Percentiles rank a stretch among this genome's conserved stretches.
Evolutionary conservation across 37 sponge, comb jelly and placozoan species (phyloP).

Genomic region (Hormiphora californensis): DNA sequence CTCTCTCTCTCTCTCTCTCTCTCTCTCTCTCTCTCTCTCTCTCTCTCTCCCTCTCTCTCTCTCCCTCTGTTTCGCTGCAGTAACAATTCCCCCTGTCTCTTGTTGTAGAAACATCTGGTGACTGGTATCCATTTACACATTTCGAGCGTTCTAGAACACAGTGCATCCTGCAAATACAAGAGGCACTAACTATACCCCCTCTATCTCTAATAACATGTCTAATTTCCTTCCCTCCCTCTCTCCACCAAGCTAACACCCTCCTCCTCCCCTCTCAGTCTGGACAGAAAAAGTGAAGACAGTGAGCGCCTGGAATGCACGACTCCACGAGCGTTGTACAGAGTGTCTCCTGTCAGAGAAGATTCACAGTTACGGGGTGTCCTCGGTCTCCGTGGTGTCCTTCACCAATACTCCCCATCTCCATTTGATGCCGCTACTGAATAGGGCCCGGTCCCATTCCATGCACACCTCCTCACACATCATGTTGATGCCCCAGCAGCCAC

Average conservation of each 20-base stretch:
- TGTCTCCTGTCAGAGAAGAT: slow-evolving; percentile 1
- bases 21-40: too few relatives aligned
- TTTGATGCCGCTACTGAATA: slow-evolving; percentile 18
- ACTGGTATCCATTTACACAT: too few relatives aligned
- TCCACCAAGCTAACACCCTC: neutral
- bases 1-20: too few relatives aligned
- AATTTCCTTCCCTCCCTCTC: too few relatives aligned
- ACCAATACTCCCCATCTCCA: neutral
- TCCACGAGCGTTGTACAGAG: slow-evolving; percentile 33
- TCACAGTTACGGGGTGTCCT: slow-evolving; percentile 11
- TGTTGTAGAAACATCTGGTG: too few relatives aligned
- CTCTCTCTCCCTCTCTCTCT: too few relatives aligned
- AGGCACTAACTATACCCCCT: too few relatives aligned
- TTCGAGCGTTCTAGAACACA: too few relatives aligned
- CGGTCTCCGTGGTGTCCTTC: neutral
- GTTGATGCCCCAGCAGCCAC: neutral
- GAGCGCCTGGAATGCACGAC: slow-evolving; percentile 20
- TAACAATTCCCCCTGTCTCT: too few relatives aligned
- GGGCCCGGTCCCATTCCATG: neutral
- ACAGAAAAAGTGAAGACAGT: slow-evolving; percentile 7
- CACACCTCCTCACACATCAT: slow-evolving; percentile 28
- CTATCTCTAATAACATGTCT: too few relatives aligned
- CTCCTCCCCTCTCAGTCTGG: neutral
- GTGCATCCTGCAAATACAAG: too few relatives aligned
- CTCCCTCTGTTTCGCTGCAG: too few relatives aligned